Evolutionary conservation across 2,888 invertebrate species (phyloP), one percentile per base, ranked within the genome.

Genomic region (Nemurella pictetii): DNA sequence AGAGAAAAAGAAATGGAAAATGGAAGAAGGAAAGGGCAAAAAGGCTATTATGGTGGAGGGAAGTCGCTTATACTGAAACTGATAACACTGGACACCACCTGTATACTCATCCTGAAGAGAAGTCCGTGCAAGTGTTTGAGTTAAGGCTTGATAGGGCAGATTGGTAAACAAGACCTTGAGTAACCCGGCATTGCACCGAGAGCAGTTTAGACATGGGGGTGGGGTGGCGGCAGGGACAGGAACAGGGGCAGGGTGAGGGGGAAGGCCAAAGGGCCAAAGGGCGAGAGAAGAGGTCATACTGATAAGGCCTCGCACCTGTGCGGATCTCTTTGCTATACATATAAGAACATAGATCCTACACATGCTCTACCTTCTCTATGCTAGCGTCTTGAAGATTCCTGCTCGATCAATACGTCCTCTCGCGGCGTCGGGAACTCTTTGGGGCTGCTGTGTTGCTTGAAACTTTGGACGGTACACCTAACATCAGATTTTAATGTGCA

Each of bases 391-490:
- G 20, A 82, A 82, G 82, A 72, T 26, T 55, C 29, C 26, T 3
- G 29, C 30, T 72, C 82, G 82, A 82, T 82, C 82, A 82, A 82
- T 82, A 82, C 82, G 28, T 9, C 55, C 27, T 3, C 82, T 30
- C 29, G 2, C 30, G n/a, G 75, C n/a, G n/a, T 75, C 2, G 75
- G 15, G 75, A 75, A 20, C 75, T 75, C n/a, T n/a, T n/a, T n/a
- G n/a, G n/a, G n/a, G n/a, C n/a, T 75, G 75, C 26, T 27, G 7
- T 9, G 75, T 20, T 75, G 75, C 75, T 75, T 28, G 26, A 75
- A 75, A 26, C 28, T 75, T 75, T 75, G 75, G 20, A 25, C 28
- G 28, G 75, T 75, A 27, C 75, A 75, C 75, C 75, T 75, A 27
- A 25, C 75, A 75, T 75, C 75, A 75, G 27, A 75, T 75, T 75